phyloP scores from a whole-genome alignment of 1,140 invertebrate species.

The Elysia chlorotica region DNA sequence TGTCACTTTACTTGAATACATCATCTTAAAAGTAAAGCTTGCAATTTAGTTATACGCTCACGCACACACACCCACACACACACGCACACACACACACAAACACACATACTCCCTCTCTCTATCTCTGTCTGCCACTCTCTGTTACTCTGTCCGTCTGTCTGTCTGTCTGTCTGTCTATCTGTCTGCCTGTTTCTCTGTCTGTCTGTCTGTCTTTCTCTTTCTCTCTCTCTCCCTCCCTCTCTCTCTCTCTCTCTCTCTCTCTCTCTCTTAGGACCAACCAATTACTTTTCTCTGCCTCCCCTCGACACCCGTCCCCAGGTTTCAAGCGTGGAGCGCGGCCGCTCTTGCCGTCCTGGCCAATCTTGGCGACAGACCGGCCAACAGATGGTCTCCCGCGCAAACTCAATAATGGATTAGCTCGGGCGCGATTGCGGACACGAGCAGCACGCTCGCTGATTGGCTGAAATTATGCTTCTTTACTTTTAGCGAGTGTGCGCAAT shows the following conservation, averaged over 20 bases:
- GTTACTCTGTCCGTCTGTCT: background rate
- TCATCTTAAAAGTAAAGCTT: too few species aligned
- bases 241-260: background rate
- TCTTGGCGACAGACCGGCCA: slow-evolving; percentile 20
- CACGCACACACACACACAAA: too few species aligned
- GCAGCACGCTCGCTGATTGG: slow-evolving; percentile 11
- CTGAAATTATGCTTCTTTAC: slow-evolving; percentile 1
- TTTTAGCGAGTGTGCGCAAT: too few species aligned
- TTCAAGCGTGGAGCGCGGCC: too few species aligned
- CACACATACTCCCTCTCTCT: too few species aligned
- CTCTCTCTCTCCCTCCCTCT: background rate
- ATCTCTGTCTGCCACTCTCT: background rate
- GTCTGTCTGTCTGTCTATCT: background rate
- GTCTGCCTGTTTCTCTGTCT: too few species aligned
- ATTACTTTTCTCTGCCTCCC: too few species aligned
- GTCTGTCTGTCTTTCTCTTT: background rate
- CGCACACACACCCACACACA: too few species aligned
- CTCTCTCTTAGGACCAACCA: background rate
- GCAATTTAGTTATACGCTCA: too few species aligned
- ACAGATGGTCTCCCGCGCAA: slow-evolving; percentile 18
- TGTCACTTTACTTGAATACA: too few species aligned
- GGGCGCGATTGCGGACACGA: background rate
- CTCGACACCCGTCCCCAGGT: too few species aligned
- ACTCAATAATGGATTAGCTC: slow-evolving; percentile 22
- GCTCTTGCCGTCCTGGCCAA: too few species aligned